Evolutionary conservation across 2,888 invertebrate species (phyloP).

Genomic region (Caenorhabditis sulstoni): DNA sequence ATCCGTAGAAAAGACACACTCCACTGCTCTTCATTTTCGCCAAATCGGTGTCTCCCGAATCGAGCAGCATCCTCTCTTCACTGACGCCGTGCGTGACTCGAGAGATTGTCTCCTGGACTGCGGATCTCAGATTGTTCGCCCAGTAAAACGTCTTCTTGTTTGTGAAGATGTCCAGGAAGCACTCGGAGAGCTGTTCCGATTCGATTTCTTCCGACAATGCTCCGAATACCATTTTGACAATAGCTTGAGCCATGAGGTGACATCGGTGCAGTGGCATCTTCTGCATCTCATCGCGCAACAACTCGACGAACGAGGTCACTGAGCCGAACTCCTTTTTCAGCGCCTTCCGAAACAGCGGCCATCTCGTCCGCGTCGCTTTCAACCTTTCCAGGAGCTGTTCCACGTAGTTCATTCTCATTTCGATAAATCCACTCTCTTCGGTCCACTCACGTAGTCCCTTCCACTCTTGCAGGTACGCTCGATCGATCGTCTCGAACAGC

Average conservation of each 20-base stretch:
- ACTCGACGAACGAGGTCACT: constrained; percentile 20
- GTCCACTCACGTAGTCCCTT: constrained; percentile 34
- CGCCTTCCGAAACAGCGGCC: constrained; percentile 32
- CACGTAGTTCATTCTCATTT: constrained; percentile 37
- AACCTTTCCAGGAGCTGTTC: constrained; percentile 32
- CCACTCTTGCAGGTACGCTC: constrained; percentile 47
- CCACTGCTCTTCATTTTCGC: constrained; percentile 1
- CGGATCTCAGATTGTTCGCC: constrained; percentile 51
- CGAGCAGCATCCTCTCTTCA: constrained; percentile 11
- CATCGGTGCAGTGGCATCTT: constrained; percentile 43
- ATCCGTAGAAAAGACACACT: constrained; percentile 30
- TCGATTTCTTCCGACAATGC: constrained; percentile 32
- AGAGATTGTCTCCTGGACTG: constrained; percentile 49
- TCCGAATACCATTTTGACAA: constrained; percentile 39
- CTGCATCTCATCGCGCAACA: constrained; percentile 49
- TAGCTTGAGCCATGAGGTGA: constrained; percentile 40
- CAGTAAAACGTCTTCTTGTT: constrained; percentile 45
- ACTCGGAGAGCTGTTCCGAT: constrained; percentile 23
- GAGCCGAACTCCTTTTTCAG: constrained; percentile 34
- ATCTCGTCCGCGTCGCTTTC: constrained; percentile 38
- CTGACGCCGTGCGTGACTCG: constrained; percentile 23
- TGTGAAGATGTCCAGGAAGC: constrained; percentile 56
- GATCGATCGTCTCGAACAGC: constrained; percentile 40
- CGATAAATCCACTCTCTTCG: constrained; percentile 21
- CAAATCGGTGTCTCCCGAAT: background rate